A percentile compares a stretch with the other conserved stretches of the same genome.
phyloP scores from a whole-genome alignment of 2,113 vertebrate genomes.

The Cololabis saira region DNA sequence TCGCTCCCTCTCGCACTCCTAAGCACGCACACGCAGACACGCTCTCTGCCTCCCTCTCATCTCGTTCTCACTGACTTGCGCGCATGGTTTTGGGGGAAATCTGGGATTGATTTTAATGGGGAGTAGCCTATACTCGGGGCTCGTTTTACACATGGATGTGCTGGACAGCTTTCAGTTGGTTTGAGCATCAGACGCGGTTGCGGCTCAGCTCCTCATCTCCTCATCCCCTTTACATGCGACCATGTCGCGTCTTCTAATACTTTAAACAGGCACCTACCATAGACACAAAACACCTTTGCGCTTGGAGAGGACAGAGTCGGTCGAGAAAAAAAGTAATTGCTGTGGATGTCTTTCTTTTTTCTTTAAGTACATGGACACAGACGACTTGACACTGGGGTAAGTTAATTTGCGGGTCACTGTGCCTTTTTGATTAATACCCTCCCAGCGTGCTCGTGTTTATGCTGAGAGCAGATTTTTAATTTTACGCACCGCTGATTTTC shows the following conservation, averaged over 20 bases:
- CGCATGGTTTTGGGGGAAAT: slow-evolving; percentile 65
- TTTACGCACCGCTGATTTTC: slow-evolving; percentile 54
- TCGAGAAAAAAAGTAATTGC: slow-evolving; percentile 24
- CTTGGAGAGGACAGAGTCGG: slow-evolving; percentile 31
- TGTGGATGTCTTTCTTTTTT: slow-evolving; percentile 52
- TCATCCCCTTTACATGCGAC: slow-evolving; percentile 14
- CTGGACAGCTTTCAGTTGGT: slow-evolving; percentile 64
- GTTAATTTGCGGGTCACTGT: slow-evolving; percentile 39
- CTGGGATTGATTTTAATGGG: slow-evolving; percentile 82
- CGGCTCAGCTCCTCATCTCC: slow-evolving; percentile 28
- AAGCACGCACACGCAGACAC: slow-evolving; percentile 11
- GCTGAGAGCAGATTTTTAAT: slow-evolving; percentile 19
- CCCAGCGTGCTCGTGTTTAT: slow-evolving; percentile 1
- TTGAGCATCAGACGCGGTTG: slow-evolving; percentile 50
- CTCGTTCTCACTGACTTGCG: slow-evolving; percentile 21
- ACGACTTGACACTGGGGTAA: slow-evolving; percentile 64
- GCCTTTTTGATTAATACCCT: slow-evolving; percentile 13
- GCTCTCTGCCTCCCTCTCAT: slow-evolving; percentile 20
- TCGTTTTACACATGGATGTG: slow-evolving; percentile 76
- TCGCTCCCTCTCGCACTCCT: slow-evolving; percentile 20
- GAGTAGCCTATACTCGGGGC: slow-evolving; percentile 72
- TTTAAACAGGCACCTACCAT: slow-evolving; percentile 10
- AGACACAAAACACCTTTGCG: slow-evolving; percentile 18
- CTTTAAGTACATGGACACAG: slow-evolving; percentile 8
- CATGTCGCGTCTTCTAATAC: neutral